Base-by-base conservation (phyloP, 2,888 invertebrate species). In the Acanthopleura granulata region DNA sequence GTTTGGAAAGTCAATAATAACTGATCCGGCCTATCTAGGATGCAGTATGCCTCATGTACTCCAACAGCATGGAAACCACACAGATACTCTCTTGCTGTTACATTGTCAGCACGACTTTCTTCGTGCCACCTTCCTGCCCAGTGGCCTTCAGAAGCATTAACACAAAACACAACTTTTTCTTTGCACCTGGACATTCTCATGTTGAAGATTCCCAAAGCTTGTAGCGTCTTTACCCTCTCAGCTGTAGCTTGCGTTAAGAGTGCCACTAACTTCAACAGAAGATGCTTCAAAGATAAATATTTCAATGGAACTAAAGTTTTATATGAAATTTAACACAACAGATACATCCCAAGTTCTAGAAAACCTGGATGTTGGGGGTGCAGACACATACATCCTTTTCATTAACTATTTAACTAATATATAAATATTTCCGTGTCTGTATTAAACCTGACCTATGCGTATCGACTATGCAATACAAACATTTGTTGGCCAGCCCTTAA, bases 191-290 rank as follows among this genome's bases (percentile, higher is more conserved):
- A 12, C 57, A 57, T 57, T 15, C n/a, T 62, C 72, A 76, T 74
- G 15, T 57, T n/a, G 16, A 62, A 50, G 22, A 70, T n/a, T 40
- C 16, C 57, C 49, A 76, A 40, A 40, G 69, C 22, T 25, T 62
- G 40, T 29, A 76, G 14, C 0, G 76, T 76, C 25, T 76, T 69
- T 62, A 72, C 76, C 22, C 74, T 57, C 1, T 74, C 51, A n/a
- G 76, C 74, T 40, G 74, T 62, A 16, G 29, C 61, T 61, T 74
- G 49, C 0, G 74, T 62, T 16, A 74, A n/a, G 18, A 76, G 72
- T 1, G 76, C 72, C 14, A 72, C 70, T 14, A 74, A 49, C 61
- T 76, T 76, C 40, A 72, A 77, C 15, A 72, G 72, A n/a, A 76
- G 49, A 18, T 66, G 22, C 50, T 76, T 76, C n/a, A 73, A 18